A percentile compares a stretch with the other conserved stretches of the same genome.
phyloP scores from a whole-genome alignment of 1,140 invertebrate species.

The Cyclina sinensis region DNA sequence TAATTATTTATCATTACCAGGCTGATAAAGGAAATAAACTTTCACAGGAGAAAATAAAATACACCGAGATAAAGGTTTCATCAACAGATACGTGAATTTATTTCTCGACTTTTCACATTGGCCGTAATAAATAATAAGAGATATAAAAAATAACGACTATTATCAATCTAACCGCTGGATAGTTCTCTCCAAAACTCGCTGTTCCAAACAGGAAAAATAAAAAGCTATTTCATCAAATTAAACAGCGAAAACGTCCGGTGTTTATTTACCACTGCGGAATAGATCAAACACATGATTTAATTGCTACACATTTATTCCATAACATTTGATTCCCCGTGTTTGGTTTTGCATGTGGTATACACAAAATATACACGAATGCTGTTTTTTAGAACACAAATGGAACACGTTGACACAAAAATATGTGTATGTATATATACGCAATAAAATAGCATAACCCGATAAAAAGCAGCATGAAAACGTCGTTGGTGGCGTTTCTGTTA shows the following conservation, averaged over 20 bases:
- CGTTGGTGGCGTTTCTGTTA: background rate
- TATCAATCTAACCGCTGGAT: slow-evolving; percentile 27
- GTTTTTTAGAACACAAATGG: background rate
- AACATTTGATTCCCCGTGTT: too few species aligned
- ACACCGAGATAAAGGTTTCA: slow-evolving; percentile 37
- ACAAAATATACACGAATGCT: too few species aligned
- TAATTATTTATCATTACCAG: slow-evolving; percentile 59
- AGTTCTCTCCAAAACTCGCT: background rate
- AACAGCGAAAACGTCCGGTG: background rate
- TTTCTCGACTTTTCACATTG: background rate
- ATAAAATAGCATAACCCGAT: background rate
- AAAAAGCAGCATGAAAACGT: slow-evolving; percentile 5
- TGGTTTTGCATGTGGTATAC: too few species aligned
- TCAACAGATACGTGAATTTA: slow-evolving; percentile 50
- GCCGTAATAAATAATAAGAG: slow-evolving; percentile 29
- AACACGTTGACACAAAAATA: slow-evolving; percentile 2
- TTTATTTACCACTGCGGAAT: background rate
- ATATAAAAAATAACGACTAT: slow-evolving; percentile 47
- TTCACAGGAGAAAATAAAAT: slow-evolving; percentile 58
- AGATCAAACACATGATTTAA: background rate
- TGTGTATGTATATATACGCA: too few species aligned
- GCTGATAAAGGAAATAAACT: slow-evolving; percentile 56
- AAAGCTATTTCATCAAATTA: slow-evolving; percentile 12
- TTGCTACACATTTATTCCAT: too few species aligned
- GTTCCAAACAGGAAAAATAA: background rate